A percentile compares a stretch with the other conserved stretches of the same genome.
Conservation (phyloP, 2,888 invertebrate genomes). For the Dyspetes luteomarginatus region DNA sequence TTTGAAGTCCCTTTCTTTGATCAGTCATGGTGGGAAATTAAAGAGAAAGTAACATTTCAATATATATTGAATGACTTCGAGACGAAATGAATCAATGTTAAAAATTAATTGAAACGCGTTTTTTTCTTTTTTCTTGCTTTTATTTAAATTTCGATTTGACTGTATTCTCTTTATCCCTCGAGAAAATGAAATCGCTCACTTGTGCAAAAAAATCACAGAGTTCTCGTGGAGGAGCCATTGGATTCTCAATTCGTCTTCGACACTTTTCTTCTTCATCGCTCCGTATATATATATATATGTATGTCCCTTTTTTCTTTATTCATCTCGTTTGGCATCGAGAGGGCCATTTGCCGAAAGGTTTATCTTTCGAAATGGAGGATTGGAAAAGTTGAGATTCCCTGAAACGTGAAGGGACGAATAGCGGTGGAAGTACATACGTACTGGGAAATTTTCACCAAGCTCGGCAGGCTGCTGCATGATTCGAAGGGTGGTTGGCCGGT, state of each 20-base stretch:
- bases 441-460: conserved; percentile 23
- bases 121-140: conserved; percentile 1
- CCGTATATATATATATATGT: not conserved
- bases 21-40: too few relatives aligned
- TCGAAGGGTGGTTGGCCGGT: conserved; percentile 29
- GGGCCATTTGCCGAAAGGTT: conserved; percentile 51
- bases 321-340: conserved; percentile 49
- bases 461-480: conserved; percentile 32
- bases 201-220: conserved; percentile 21
- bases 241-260: conserved; percentile 35
- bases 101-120: too few relatives aligned
- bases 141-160: conserved; percentile 10
- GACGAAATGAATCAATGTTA: too few relatives aligned
- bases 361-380: conserved; percentile 57
- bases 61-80: too few relatives aligned
- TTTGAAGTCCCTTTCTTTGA: too few relatives aligned
- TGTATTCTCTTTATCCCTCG: not conserved
- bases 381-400: conserved; percentile 60
- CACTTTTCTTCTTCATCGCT: conserved; percentile 13
- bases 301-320: conserved; percentile 45
- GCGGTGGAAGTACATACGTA: conserved; percentile 21
- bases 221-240: conserved; percentile 20
- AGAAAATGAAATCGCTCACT: conserved; percentile 14
- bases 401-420: conserved; percentile 39
- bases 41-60: too few relatives aligned